Evolutionary conservation across 2,888 invertebrate species (phyloP), one percentile per base, ranked within the genome.

Genomic region (Cephus rjabovi): DNA sequence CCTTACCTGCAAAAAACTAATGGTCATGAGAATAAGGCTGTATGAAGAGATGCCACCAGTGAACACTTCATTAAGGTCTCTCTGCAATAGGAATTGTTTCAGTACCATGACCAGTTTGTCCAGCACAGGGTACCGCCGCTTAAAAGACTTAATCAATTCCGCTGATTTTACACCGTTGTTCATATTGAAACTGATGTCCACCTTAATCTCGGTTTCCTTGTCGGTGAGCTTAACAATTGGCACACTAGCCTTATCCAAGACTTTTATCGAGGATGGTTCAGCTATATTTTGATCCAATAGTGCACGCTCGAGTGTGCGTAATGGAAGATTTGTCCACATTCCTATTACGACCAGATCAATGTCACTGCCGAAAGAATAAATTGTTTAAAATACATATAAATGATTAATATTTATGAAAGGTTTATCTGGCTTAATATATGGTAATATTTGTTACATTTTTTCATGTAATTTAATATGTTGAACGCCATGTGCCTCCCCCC

Each of bases 151-250:
- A 86, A 99, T 99, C 83, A 99, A 95, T 92, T 98, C 97, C 12
- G 98, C 99, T 86, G 98, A 98, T 93, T 97, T 96, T 73, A 99
- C 98, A 80, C 99, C 99, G 92, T 98, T 98, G 92, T 96, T 97
- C 97, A 99, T 99, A 93, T 99, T 99, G 94, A 99, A 99, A 89
- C 99, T 98, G 91, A 99, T 99, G 93, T 99, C 99, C 89, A 98
- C 98, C 94, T 97, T 97, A 80, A 99, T 96, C 85, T 97, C 96
- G 93, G 92, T 93, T 90, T 95, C 94, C 82, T 94, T 94, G 92
- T 99, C 98, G 40, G 97, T 98, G 92, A 99, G 94, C 93, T 99
- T 99, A 84, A 99, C 97, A 89, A 99, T 99, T 87, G 99, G 99
- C 87, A 99, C 99, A 77, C 98, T 98, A 80, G 99, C 99, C 93